Base-by-base conservation (phyloP, 2,797 vertebrate species). In the Lophotriccus pileatus region DNA sequence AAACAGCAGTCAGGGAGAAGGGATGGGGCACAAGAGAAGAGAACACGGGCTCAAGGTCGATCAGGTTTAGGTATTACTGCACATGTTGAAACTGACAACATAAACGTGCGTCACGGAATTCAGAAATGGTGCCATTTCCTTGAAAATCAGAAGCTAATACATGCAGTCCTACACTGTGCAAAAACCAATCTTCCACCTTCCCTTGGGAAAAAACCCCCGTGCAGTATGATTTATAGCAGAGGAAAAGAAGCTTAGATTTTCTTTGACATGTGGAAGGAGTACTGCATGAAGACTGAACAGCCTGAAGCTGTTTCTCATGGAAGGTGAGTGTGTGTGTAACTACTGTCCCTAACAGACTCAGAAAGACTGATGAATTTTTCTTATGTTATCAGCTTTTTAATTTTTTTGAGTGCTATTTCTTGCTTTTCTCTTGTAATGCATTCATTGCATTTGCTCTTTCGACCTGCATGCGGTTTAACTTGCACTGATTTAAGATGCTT, bases 211-310 rank as follows among this genome's bases (percentile, higher is more conserved):
- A 68, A 78, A 64, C 39, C 4, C 12, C 15, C 55, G 43, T 0
- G 1, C 2, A 0, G 53, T 82, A 32, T 96, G 96, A 96, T 97
- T 97, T 96, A 97, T 94, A 84, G 68, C 64, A 94, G 93, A 96
- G 96, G 85, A 95, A 96, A 92, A 96, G 83, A 70, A 95, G 58
- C 85, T 93, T 80, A 88, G 80, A 46, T 80, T 94, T 96, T 75
- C 73, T 87, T 93, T 95, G 75, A 93, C 84, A 49, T 49, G 47
- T 49, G 47, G 47, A 49, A 49, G 47, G 47, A 49, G 14, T 25
- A 49, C 24, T 49, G 47, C 47, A 25, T 15, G 23, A 49, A 49
- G 47, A 8, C 47, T 25, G 47, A 49, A 49, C 47, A 49, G 92
- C 89, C 89, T 84, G 85, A 79, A 95, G 92, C 74, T 46, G 63